Evolutionary conservation across 2,888 invertebrate genomes (phyloP).

Genomic region (Gerris lacustris): DNA sequence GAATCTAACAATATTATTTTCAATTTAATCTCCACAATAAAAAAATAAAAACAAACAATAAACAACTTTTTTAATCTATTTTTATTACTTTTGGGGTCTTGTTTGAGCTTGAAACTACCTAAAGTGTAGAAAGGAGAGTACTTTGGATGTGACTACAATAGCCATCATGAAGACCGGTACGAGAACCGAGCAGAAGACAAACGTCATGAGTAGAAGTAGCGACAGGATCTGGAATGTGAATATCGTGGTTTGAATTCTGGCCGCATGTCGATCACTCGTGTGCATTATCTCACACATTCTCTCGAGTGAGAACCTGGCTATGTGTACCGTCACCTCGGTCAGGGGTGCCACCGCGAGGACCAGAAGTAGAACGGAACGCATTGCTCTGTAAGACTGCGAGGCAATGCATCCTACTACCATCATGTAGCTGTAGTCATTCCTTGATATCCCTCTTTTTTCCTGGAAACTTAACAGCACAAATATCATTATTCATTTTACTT

Average conservation of each 20-base stretch:
- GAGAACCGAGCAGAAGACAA: neutral
- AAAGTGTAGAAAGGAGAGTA: too few relatives aligned
- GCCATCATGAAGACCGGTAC: neutral
- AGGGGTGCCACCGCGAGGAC: neutral
- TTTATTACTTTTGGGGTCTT: too few relatives aligned
- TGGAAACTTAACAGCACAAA: neutral
- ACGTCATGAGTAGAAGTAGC: neutral
- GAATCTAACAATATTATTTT: too few relatives aligned
- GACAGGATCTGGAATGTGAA: neutral
- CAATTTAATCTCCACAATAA: too few relatives aligned
- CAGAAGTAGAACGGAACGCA: neutral
- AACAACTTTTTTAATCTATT: too few relatives aligned
- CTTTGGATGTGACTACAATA: neutral
- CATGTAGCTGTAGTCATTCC: neutral
- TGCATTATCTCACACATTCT: neutral
- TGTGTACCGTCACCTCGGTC: neutral
- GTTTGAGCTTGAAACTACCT: too few relatives aligned
- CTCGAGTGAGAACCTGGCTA: neutral
- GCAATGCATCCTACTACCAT: neutral
- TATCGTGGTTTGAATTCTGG: neutral
- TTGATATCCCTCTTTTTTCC: constrained; percentile 6
- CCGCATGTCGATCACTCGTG: neutral
- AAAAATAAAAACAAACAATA: too few relatives aligned
- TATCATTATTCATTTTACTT: too few relatives aligned
- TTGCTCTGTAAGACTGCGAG: neutral